phyloP scores from a whole-genome alignment of 2,888 invertebrate genomes.

The Trypoxylon attenuatum region DNA sequence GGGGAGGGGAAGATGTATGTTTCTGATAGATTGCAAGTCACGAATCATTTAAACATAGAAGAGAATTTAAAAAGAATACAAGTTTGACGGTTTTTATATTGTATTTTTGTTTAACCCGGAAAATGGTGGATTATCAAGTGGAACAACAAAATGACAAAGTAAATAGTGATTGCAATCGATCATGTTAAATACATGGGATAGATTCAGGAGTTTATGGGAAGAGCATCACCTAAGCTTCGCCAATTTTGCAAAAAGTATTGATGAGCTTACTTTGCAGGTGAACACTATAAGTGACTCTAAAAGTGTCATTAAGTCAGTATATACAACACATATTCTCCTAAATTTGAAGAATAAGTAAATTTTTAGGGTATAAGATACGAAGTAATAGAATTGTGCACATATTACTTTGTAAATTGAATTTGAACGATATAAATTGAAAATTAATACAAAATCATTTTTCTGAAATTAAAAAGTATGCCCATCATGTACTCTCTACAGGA shows the following conservation, averaged over 20 bases:
- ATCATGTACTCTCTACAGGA: slow-evolving; percentile 24
- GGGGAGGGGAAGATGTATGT: slow-evolving; percentile 35
- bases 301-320: not conserved
- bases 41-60: no score
- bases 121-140: not conserved
- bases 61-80: no score
- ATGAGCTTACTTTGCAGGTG: slow-evolving; percentile 44
- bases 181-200: slow-evolving; percentile 30
- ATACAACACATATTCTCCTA: not conserved
- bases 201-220: slow-evolving; percentile 61
- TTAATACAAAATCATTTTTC: slow-evolving; percentile 17
- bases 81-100: no score
- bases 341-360: not conserved
- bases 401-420: not conserved
- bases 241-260: slow-evolving; percentile 31
- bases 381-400: not conserved
- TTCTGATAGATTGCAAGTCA: slow-evolving; percentile 35
- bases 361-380: not conserved
- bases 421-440: not conserved
- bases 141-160: not conserved
- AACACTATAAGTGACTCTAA: not conserved
- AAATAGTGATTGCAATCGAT: slow-evolving; percentile 24
- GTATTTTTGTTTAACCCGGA: not conserved
- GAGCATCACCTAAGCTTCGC: slow-evolving; percentile 34
- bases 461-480: slow-evolving; percentile 40